Base-by-base conservation (phyloP, 1,140 invertebrate species). In the Saxidomus purpurata region DNA sequence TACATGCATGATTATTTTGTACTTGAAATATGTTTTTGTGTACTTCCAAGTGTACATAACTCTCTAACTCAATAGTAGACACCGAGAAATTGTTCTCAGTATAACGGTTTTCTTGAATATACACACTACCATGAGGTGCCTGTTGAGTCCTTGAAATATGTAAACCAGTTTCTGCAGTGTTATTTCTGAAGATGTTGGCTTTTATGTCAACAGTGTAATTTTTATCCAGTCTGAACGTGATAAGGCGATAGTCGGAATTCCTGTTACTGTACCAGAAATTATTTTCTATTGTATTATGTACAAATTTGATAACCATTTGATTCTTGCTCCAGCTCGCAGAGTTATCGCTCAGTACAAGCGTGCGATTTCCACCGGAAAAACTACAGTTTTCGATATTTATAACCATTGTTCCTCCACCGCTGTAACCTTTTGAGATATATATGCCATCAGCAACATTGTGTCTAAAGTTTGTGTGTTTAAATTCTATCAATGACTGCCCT, bases 11-110 rank as follows among this genome's bases (percentile, higher is more conserved):
- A 0, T n/a, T 9, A 22, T 0, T 0, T 11, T 15, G 6, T 2
- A n/a, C 0, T 55, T 28, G 19, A 55, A 80, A 80, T 22, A 80
- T 55, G 31, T 80, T 80, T 22, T n/a, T 59, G 49, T 80, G 49
- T 22, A 80, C 3, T 22, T 80, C 4, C 8, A 36, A 6, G 11
- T 6, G 13, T 0, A 55, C 15, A 9, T 49, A 9, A 31, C 34
- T 31, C n/a, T 22, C n/a, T 0, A 80, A 19, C 31, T 80, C 28
- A 4, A 80, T 59, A 19, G 49, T 59, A 49, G 77, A 28, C 6
- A 49, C 0, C 8, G 49, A 55, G 34, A 80, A 55, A 59, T 34
- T 36, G 31, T 80, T 80, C 19, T 49, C 25, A 9, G 34, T 31
- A 80, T 59, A 80, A 15, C 22, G 13, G 59, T 80, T 80, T 1